Evolutionary conservation across 1,140 invertebrate species (phyloP).

Genomic region (Nymphalis io): DNA sequence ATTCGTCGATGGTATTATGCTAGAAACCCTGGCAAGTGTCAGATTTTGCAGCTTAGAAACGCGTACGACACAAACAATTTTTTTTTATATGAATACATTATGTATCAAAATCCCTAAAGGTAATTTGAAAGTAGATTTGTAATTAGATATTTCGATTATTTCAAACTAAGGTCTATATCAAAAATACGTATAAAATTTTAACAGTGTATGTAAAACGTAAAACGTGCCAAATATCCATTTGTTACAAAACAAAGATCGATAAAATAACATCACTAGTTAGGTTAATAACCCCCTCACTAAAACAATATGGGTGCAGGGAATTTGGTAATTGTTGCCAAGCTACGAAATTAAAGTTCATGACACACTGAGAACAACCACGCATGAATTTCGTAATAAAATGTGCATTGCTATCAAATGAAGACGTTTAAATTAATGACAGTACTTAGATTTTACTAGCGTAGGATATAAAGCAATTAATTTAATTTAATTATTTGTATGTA

Average conservation of each 20-base stretch:
- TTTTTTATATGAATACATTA: too few species aligned
- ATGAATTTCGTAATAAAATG: not conserved
- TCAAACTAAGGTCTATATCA: too few species aligned
- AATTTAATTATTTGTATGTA: not conserved
- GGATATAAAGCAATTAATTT: not conserved
- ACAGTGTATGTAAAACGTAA: too few species aligned
- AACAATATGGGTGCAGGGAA: constrained; percentile 67
- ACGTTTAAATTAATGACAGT: not conserved
- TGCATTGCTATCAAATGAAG: not conserved
- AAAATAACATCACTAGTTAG: constrained; percentile 48
- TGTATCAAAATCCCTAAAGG: too few species aligned
- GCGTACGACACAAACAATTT: too few species aligned
- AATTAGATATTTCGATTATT: too few species aligned
- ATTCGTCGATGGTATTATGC: too few species aligned
- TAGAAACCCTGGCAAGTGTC: too few species aligned
- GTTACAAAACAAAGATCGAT: constrained; percentile 25
- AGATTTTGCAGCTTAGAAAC: too few species aligned
- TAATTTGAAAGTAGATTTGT: too few species aligned
- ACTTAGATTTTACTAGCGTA: not conserved
- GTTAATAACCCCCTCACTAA: constrained; percentile 67
- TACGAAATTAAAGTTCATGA: constrained; percentile 27
- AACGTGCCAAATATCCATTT: too few species aligned
- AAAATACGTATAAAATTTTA: too few species aligned
- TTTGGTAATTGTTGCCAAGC: constrained; percentile 45
- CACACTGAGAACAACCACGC: constrained; percentile 21